phyloP scores from a whole-genome alignment of 2,797 vertebrate species.

The Sebastes minor region DNA sequence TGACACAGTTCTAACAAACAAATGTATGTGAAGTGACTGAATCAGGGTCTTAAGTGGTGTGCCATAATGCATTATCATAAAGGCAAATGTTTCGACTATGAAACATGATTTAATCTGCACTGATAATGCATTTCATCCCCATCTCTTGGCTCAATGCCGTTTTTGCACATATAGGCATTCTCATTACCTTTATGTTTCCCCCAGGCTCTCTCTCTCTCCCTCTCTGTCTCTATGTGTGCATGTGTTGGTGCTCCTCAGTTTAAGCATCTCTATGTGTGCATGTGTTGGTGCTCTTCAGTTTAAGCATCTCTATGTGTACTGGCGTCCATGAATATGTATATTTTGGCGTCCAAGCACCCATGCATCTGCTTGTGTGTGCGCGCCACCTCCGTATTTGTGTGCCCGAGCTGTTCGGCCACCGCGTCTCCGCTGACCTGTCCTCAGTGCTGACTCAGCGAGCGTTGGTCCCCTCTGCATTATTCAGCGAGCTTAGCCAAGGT shows the following conservation, averaged over 20 bases:
- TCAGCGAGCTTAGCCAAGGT: conserved; percentile 69
- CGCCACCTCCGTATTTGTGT: conserved; percentile 21
- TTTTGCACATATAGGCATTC: conserved; percentile 14
- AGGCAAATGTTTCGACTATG: conserved; percentile 19
- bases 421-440: conserved; percentile 68
- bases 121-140: conserved; percentile 45
- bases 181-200: not conserved
- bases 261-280: not conserved
- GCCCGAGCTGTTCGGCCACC: conserved; percentile 37
- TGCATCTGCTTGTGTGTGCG: conserved; percentile 1
- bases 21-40: not conserved
- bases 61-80: conserved; percentile 3
- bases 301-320: not conserved
- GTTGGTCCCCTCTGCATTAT: conserved; percentile 68
- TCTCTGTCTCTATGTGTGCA: not conserved
- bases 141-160: conserved; percentile 3
- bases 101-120: conserved; percentile 46
- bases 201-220: not conserved
- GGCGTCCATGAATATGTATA: not conserved
- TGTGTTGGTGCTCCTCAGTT: not conserved
- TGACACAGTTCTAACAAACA: not conserved
- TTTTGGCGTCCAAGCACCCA: not conserved
- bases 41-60: not conserved
- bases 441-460: conserved; percentile 70
- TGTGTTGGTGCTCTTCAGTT: not conserved